phyloP scores from a whole-genome alignment of 1,140 invertebrate genomes.

The Drosophila serrata region DNA sequence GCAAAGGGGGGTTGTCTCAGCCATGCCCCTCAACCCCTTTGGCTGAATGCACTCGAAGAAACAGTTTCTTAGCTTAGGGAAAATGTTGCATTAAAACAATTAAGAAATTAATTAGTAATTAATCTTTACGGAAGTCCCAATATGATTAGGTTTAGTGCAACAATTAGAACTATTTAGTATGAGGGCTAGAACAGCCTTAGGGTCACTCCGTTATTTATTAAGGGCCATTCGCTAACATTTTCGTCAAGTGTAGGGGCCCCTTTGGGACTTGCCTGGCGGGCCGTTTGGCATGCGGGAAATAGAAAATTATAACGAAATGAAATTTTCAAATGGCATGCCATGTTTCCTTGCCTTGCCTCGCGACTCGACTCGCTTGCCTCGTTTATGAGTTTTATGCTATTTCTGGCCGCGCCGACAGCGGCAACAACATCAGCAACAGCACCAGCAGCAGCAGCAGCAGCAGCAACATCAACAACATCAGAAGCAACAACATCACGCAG shows the following conservation, averaged over 20 bases:
- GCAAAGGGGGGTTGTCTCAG: conserved; percentile 48
- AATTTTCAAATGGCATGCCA: conserved; percentile 82
- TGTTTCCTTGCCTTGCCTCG: conserved; percentile 63
- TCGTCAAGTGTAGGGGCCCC: conserved; percentile 51
- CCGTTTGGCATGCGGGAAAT: conserved; percentile 82
- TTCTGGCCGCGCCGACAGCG: conserved; percentile 74
- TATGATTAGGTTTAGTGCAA: background rate
- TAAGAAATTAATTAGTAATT: background rate
- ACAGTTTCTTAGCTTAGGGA: background rate
- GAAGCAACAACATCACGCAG: conserved; percentile 49
- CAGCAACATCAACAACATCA: conserved; percentile 31
- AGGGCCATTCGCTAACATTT: conserved; percentile 15
- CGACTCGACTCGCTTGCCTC: conserved; percentile 52
- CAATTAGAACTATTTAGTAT: background rate
- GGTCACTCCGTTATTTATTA: background rate
- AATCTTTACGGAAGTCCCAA: background rate
- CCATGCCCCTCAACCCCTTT: conserved; percentile 10
- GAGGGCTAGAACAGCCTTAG: conserved; percentile 6
- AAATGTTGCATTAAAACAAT: no score
- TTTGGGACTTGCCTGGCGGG: conserved; percentile 61
- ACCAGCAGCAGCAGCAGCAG: conserved; percentile 11
- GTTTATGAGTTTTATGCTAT: conserved; percentile 83
- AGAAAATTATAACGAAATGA: conserved; percentile 81
- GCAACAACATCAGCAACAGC: conserved; percentile 56
- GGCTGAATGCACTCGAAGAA: conserved; percentile 7